These are phyloP conservation scores for Salminus brasiliensis DNA, from an alignment of 2,113 vertebrate genomes.

Conservation along the genomic window DNA sequence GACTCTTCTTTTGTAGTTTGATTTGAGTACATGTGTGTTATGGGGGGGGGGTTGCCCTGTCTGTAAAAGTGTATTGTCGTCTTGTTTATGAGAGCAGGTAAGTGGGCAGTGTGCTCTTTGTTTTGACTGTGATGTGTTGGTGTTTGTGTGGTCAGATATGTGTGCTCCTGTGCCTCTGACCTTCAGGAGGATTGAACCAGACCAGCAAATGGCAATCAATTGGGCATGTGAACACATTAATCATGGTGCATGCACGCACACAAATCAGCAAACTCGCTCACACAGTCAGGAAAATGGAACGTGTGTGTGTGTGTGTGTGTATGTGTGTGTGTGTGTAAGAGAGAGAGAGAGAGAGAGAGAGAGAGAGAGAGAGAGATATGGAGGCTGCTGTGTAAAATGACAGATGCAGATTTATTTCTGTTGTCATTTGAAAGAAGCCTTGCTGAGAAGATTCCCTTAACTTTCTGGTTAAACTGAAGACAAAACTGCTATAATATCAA, in stretches of 20 bases:
- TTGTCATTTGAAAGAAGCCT: not conserved
- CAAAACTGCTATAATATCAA: too few relatives aligned
- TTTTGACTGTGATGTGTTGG: not conserved
- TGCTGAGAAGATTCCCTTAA: not conserved
- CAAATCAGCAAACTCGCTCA: not conserved
- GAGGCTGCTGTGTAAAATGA: not conserved
- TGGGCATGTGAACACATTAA: slow-evolving; percentile 67
- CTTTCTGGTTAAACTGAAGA: not conserved
- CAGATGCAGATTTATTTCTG: not conserved
- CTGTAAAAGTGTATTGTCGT: too few relatives aligned
- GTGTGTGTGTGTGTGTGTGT: slow-evolving; percentile 13
- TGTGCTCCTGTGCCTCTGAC: slow-evolving; percentile 61
- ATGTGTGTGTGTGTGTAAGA: not conserved
- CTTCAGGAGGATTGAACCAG: slow-evolving; percentile 66
- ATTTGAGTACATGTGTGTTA: too few relatives aligned
- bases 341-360: too few relatives aligned
- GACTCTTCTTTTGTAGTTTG: too few relatives aligned
- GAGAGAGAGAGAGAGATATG: too few relatives aligned
- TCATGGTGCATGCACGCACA: slow-evolving; percentile 48
- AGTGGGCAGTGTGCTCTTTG: not conserved
- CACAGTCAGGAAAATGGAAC: not conserved
- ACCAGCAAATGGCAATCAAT: slow-evolving; percentile 64
- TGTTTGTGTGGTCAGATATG: slow-evolving; percentile 7
- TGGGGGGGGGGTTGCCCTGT: too few relatives aligned
- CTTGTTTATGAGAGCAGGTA: too few relatives aligned